Base-by-base conservation (phyloP, 2,113 vertebrate species). In the Rhagologus leucostigma region DNA sequence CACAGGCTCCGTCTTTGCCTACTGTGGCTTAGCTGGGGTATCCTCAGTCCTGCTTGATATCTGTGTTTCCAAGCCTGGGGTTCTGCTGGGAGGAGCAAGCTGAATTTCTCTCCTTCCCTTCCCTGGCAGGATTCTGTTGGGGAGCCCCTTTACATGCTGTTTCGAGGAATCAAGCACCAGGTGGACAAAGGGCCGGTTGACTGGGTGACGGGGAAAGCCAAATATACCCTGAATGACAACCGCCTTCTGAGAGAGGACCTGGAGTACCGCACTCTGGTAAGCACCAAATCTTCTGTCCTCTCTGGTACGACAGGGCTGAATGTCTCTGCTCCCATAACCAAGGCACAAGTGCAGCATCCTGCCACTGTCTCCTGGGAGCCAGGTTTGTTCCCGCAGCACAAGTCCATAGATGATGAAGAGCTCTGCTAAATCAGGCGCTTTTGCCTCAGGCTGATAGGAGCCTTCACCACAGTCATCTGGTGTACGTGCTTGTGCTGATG, bases 171-270 rank as follows among this genome's bases (percentile, higher is more conserved):
- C 95, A 99, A 99, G 95, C 99, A 99, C 96, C 99, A 99, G 87
- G 99, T 99, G 50, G 99, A 99, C 95, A 99, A 99, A 98, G 99
- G 99, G 2, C 99, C 99, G 0, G 99, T 99, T 44, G 99, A 99
- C 62, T 99, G 99, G n/a, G 99, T 99, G 84, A 99, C 99, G 1
- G 99, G 99, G 41, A 99, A 99, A 95, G 99, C 99, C 94, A 99
- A 99, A 84, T 99, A 99, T 68, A 99, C 99, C 20, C 98, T 99
- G 49, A 99, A 99, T 22, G 99, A 99, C 97, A 99, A 99, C 98
- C 98, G 99, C 16, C 97, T 99, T 74, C 98, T 99, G 96, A 96
- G 99, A 80, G 99, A 99, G 90, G 99, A 99, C 33, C 98, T 99
- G 91, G 99, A 99, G 88, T 99, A 99, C 95, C 98, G 98, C 49